phyloP scores from a whole-genome alignment of 64 coral and sea anemone genomes.

The Hydrozoanthus tunicans region DNA sequence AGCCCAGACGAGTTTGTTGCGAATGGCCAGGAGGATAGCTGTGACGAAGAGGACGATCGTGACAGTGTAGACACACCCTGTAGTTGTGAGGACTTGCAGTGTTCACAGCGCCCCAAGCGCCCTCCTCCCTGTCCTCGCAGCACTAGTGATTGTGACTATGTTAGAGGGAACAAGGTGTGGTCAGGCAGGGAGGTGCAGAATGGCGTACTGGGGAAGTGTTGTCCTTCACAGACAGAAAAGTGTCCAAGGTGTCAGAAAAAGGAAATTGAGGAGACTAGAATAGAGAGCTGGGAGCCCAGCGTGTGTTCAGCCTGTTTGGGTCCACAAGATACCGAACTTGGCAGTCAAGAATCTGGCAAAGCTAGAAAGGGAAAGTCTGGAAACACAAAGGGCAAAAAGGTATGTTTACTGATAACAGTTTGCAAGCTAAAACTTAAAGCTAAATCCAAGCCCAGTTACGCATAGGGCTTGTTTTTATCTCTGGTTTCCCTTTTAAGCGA shows the following conservation, averaged over 20 bases:
- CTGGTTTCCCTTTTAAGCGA: too few species aligned
- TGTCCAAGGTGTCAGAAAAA: slow-evolving; percentile 35
- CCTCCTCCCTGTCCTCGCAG: not conserved
- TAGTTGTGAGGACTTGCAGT: slow-evolving; percentile 82
- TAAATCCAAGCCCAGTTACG: too few species aligned
- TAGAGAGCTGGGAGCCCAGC: slow-evolving; percentile 14
- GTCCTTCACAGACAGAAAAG: slow-evolving; percentile 30
- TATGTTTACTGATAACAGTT: not conserved
- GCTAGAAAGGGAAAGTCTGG: slow-evolving; percentile 32
- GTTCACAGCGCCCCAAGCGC: slow-evolving; percentile 19
- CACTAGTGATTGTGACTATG: slow-evolving; percentile 29
- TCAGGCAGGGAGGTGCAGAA: slow-evolving; percentile 26
- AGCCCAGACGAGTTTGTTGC: slow-evolving; percentile 28
- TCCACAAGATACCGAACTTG: slow-evolving; percentile 22
- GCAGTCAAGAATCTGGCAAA: slow-evolving; percentile 29
- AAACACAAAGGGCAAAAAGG: slow-evolving; percentile 56
- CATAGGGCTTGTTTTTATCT: too few species aligned
- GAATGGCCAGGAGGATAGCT: slow-evolving; percentile 72
- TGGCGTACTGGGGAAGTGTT: slow-evolving; percentile 19
- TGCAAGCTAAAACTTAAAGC: too few species aligned
- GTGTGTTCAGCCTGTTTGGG: slow-evolving; percentile 30
- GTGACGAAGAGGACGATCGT: slow-evolving; percentile 50
- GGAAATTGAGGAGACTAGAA: not conserved
- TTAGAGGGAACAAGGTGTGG: slow-evolving; percentile 36
- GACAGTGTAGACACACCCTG: slow-evolving; percentile 54